Percentiles rank a stretch among this genome's conserved stretches.
Evolutionary conservation across 1,140 invertebrate species (phyloP).

Genomic region (Philopotamus ludificatus): DNA sequence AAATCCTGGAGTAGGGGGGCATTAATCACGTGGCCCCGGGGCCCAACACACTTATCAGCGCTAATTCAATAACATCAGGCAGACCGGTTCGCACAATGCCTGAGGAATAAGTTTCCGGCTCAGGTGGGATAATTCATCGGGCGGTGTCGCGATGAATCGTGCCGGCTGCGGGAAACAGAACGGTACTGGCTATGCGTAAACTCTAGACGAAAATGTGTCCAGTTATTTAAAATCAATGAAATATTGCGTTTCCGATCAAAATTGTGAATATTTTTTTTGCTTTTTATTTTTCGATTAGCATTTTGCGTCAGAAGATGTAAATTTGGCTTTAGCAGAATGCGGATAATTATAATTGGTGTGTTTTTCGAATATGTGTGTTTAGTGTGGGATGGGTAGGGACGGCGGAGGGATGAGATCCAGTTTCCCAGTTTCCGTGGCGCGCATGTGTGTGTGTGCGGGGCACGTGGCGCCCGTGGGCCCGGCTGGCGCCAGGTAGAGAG

Average conservation of each 20-base stretch:
- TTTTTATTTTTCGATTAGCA: too few species aligned
- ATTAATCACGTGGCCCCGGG: conserved; percentile 18
- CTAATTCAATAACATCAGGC: conserved; percentile 32
- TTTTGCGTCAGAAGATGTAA: too few species aligned
- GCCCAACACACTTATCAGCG: conserved; percentile 28
- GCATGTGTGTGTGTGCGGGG: conserved; percentile 1
- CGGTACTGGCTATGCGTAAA: too few species aligned
- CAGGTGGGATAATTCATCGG: neutral
- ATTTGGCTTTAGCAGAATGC: neutral
- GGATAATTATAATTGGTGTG: conserved; percentile 28
- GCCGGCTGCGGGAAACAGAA: too few species aligned
- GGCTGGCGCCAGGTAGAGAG: conserved; percentile 33
- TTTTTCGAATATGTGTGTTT: neutral
- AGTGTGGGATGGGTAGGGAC: neutral
- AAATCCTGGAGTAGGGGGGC: conserved; percentile 9
- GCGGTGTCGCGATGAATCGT: too few species aligned
- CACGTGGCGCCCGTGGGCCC: conserved; percentile 2
- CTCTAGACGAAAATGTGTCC: too few species aligned
- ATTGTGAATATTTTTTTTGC: too few species aligned
- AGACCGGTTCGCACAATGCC: neutral
- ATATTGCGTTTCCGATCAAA: too few species aligned
- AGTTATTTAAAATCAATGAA: too few species aligned
- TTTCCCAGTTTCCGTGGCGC: too few species aligned
- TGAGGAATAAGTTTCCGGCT: neutral
- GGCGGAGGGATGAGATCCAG: too few species aligned